Percentiles rank a stretch among this genome's conserved stretches.
phyloP scores from a whole-genome alignment of 1,140 invertebrate genomes.

The Ceratoteleas bidentatus region DNA sequence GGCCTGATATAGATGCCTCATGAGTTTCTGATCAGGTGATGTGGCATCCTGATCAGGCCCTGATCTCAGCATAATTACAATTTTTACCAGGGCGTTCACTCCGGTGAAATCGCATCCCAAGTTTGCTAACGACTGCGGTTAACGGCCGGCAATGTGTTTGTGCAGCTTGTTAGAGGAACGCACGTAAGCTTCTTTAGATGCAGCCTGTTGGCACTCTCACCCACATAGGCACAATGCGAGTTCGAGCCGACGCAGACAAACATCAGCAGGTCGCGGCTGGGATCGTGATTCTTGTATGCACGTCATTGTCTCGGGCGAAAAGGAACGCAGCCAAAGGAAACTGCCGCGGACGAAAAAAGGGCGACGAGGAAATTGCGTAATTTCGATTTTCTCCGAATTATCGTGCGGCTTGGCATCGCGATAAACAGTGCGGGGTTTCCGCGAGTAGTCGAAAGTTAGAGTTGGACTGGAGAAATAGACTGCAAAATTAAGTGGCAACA shows the following conservation, averaged over 20 bases:
- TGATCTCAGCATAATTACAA: too few species aligned
- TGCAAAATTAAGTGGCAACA: constrained; percentile 25
- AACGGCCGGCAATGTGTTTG: constrained; percentile 39
- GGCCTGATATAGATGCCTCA: too few species aligned
- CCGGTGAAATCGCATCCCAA: constrained; percentile 34
- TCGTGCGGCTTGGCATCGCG: constrained; percentile 30
- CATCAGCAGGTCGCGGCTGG: constrained; percentile 33
- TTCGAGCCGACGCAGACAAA: constrained; percentile 44
- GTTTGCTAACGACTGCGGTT: constrained; percentile 43
- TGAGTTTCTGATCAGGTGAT: too few species aligned
- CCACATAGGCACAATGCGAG: constrained; percentile 17
- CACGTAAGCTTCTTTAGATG: constrained; percentile 55
- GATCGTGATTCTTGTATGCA: constrained; percentile 53
- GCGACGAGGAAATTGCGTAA: constrained; percentile 31
- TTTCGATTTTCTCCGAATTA: constrained; percentile 49
- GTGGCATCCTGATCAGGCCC: too few species aligned
- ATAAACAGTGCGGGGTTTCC: constrained; percentile 33
- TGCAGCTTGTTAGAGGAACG: constrained; percentile 50
- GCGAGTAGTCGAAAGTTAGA: constrained; percentile 41
- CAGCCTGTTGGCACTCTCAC: constrained; percentile 49
- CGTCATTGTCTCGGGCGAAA: constrained; percentile 46
- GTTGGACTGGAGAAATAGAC: constrained; percentile 17
- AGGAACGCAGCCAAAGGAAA: constrained; percentile 2
- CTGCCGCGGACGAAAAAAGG: constrained; percentile 7
- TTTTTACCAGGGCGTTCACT: too few species aligned